Percentiles rank a stretch among this genome's conserved stretches.
phyloP scores from a whole-genome alignment of 2,888 invertebrate species.

The Cremastinae sp. region DNA sequence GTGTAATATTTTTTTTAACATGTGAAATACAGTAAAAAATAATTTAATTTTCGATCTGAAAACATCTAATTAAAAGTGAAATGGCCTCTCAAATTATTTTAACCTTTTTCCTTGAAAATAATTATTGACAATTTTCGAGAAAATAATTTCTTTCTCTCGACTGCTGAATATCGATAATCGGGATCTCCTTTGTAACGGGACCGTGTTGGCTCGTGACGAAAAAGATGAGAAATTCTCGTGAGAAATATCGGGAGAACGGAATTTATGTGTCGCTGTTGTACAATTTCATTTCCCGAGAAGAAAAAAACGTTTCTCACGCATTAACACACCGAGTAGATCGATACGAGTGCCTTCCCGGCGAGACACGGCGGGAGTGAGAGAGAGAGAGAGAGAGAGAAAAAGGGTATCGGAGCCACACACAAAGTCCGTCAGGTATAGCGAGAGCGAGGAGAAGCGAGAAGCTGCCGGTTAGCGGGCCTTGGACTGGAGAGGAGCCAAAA shows the following conservation, averaged over 20 bases:
- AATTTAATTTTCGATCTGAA: too few relatives aligned
- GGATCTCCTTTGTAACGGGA: slow-evolving; percentile 4
- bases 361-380: slow-evolving; percentile 52
- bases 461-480: background rate
- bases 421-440: slow-evolving; percentile 33
- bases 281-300: slow-evolving; percentile 34
- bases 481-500: slow-evolving; percentile 32
- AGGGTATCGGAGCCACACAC: slow-evolving; percentile 33
- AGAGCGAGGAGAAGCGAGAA: background rate
- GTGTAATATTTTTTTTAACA: too few relatives aligned
- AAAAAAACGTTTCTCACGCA: slow-evolving; percentile 58
- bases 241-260: slow-evolving; percentile 15
- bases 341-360: slow-evolving; percentile 41
- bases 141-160: slow-evolving; percentile 23
- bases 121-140: too few relatives aligned
- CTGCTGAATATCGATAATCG: background rate
- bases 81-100: too few relatives aligned
- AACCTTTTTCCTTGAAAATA: too few relatives aligned
- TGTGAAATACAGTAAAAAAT: too few relatives aligned
- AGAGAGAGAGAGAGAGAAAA: slow-evolving; percentile 56
- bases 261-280: slow-evolving; percentile 4
- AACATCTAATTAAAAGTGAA: too few relatives aligned
- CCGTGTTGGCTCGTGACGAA: background rate
- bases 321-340: slow-evolving; percentile 57
- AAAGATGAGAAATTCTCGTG: slow-evolving; percentile 5